phyloP scores from a whole-genome alignment of 2,797 vertebrate genomes.

The Ibycter americanus region DNA sequence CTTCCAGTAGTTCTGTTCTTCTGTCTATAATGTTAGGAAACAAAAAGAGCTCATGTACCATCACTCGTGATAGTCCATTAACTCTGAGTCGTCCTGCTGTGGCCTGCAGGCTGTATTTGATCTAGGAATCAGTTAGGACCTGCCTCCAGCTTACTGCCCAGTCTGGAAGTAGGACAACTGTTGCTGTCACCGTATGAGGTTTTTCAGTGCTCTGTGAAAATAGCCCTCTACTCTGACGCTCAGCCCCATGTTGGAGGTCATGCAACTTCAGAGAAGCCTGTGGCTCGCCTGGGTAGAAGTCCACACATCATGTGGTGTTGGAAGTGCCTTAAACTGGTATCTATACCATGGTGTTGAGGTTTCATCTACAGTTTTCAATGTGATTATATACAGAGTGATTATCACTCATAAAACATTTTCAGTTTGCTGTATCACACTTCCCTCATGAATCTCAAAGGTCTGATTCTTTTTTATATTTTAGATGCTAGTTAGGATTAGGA shows the following conservation, averaged over 20 bases:
- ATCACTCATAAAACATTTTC: neutral
- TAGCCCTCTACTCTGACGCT: neutral
- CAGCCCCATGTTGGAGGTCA: neutral
- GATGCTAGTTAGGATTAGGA: neutral
- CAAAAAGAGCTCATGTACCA: neutral
- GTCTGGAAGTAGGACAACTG: neutral
- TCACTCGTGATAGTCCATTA: neutral
- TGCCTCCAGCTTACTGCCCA: accelerated
- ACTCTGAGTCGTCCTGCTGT: neutral
- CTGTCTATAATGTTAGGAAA: neutral
- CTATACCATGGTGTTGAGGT: neutral
- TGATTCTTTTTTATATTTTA: neutral
- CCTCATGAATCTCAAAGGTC: neutral
- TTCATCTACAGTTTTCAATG: neutral
- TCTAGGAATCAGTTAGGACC: neutral
- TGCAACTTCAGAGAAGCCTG: neutral
- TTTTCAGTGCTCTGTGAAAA: neutral
- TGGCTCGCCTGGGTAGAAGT: neutral
- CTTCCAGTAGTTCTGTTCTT: neutral
- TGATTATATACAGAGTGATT: neutral
- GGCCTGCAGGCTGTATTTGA: neutral
- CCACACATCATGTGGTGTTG: accelerated
- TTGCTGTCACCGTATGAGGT: neutral
- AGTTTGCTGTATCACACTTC: neutral
- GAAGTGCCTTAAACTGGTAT: neutral